Evolutionary conservation across 2,888 invertebrate species (phyloP).

Genomic region (Bombylius discolor): DNA sequence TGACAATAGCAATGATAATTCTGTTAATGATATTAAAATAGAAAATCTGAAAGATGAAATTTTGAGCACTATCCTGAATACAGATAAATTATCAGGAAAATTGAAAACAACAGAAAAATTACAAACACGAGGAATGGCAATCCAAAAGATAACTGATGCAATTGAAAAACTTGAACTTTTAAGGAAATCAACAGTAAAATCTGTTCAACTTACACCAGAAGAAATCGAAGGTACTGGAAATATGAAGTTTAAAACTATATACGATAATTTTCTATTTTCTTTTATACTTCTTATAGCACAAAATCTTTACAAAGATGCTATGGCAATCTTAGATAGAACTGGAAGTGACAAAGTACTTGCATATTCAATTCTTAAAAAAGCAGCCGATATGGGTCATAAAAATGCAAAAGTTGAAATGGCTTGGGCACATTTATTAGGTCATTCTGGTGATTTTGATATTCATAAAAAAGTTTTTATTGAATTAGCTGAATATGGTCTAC

Average conservation of each 20-base stretch:
- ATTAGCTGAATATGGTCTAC: conserved; percentile 61
- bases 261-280: neutral
- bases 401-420: conserved; percentile 75
- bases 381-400: conserved; percentile 67
- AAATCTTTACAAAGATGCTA: conserved; percentile 57
- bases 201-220: conserved; percentile 45
- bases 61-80: conserved; percentile 13
- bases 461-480: conserved; percentile 59
- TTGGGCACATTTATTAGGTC: conserved; percentile 80
- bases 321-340: conserved; percentile 56
- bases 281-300: conserved; percentile 44
- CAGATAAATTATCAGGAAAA: conserved; percentile 10
- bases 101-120: conserved; percentile 13
- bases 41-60: conserved; percentile 31
- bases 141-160: conserved; percentile 6
- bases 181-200: conserved; percentile 36
- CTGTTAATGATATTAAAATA: neutral
- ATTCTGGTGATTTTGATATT: conserved; percentile 62
- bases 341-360: conserved; percentile 58
- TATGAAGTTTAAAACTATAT: neutral
- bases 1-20: neutral
- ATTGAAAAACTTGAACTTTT: conserved; percentile 31
- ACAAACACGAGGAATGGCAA: conserved; percentile 26
- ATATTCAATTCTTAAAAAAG: conserved; percentile 60
- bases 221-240: conserved; percentile 49